Conservation (phyloP, 2,113 vertebrate species). For the Microcebus tavaratra region DNA sequence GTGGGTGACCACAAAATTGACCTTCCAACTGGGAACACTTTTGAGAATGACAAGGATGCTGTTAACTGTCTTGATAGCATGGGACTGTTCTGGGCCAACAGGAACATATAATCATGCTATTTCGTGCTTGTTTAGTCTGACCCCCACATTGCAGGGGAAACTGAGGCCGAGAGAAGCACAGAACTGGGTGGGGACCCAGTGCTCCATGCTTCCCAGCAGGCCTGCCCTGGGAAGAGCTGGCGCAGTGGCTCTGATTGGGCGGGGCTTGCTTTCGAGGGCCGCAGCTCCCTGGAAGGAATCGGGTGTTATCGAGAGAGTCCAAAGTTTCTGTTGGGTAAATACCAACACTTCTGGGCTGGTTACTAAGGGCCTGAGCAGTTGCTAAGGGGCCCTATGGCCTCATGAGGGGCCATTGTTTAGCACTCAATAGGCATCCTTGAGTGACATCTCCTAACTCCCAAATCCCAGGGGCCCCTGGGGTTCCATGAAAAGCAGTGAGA, state of each 20-base stretch:
- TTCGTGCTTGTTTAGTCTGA: background rate
- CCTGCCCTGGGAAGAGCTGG: background rate
- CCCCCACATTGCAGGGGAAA: background rate
- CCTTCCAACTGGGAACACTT: background rate
- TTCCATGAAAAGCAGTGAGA: constrained; percentile 50
- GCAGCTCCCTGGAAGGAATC: constrained; percentile 8
- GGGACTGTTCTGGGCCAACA: background rate
- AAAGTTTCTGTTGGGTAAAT: constrained; percentile 67
- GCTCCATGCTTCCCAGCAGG: no score
- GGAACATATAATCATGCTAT: background rate
- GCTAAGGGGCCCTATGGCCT: constrained; percentile 72
- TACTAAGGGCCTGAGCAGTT: constrained; percentile 71
- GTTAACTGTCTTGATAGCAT: background rate
- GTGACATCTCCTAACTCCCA: constrained; percentile 61
- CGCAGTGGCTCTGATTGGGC: background rate
- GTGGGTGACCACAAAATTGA: background rate
- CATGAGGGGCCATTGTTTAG: constrained; percentile 71
- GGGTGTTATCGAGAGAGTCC: constrained; percentile 3
- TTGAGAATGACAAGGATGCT: background rate
- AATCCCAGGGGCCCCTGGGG: constrained; percentile 52
- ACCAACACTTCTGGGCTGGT: constrained; percentile 59
- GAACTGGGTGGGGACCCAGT: background rate
- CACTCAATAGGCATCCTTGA: constrained; percentile 62
- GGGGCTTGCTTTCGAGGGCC: background rate
- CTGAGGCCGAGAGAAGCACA: background rate